A percentile compares a stretch with the other conserved stretches of the same genome.
These are phyloP conservation scores for Clinocottus analis DNA, from an alignment of 2,113 vertebrate genomes.

Conservation along the genomic window DNA sequence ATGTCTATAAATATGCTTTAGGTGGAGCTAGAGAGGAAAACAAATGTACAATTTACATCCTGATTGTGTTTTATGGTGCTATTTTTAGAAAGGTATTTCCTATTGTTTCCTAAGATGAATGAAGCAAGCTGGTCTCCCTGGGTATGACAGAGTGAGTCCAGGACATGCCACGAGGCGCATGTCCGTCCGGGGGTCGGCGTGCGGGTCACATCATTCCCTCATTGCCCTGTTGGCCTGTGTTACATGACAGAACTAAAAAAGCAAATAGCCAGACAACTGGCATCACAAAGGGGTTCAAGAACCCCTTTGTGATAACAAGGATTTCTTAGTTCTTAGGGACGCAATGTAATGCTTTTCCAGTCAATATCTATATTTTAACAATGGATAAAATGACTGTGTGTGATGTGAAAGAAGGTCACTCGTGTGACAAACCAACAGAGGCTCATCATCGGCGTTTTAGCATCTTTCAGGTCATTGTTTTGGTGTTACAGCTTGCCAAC, in stretches of 20 bases:
- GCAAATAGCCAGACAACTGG: not conserved
- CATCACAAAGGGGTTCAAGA: not conserved
- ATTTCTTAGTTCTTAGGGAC: not conserved
- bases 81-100: conserved; percentile 86
- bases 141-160: conserved; percentile 66
- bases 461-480: not conserved
- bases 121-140: conserved; percentile 66
- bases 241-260: conserved; percentile 28
- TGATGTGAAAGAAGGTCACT: not conserved
- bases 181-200: conserved; percentile 63
- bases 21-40: conserved; percentile 78
- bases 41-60: conserved; percentile 84
- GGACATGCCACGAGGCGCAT: conserved; percentile 70
- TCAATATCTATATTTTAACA: not conserved
- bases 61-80: conserved; percentile 80
- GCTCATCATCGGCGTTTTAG: not conserved
- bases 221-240: conserved; percentile 22
- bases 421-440: too few species aligned
- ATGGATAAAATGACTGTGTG: not conserved
- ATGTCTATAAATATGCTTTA: conserved; percentile 76
- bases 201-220: conserved; percentile 73
- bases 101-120: conserved; percentile 80
- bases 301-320: not conserved
- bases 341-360: not conserved
- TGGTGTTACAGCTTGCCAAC: not conserved